Conservation (phyloP, 2,113 vertebrate species). For the Sterna hirundo region DNA sequence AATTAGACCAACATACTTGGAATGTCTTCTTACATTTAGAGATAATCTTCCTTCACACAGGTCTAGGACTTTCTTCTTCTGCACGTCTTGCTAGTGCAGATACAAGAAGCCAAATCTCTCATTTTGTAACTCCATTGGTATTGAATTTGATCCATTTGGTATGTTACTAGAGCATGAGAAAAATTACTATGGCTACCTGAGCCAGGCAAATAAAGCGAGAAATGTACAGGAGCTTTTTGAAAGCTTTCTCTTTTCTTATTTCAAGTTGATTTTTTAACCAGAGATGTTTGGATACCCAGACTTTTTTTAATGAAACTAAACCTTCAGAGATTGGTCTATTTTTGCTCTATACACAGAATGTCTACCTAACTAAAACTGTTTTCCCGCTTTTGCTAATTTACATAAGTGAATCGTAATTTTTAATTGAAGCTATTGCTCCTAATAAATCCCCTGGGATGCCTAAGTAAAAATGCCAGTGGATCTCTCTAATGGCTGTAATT, state of each 20-base stretch:
- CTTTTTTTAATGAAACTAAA: not conserved
- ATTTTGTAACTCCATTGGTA: not conserved
- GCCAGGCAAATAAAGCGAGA: not conserved
- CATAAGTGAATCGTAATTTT: not conserved
- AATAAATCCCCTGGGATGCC: not conserved
- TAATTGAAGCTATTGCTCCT: not conserved
- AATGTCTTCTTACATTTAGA: not conserved
- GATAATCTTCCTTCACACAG: not conserved
- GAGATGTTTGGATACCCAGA: not conserved
- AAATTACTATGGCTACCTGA: not conserved
- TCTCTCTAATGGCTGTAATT: constrained; percentile 16
- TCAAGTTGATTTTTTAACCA: not conserved
- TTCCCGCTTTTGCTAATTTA: not conserved
- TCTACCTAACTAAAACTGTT: not conserved
- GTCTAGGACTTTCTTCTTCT: not conserved
- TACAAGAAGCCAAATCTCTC: not conserved
- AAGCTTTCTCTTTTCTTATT: not conserved
- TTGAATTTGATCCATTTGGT: not conserved
- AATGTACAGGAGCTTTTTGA: not conserved
- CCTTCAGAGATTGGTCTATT: not conserved
- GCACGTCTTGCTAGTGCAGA: not conserved
- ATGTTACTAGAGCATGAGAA: not conserved
- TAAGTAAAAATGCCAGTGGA: not conserved
- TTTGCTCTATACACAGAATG: not conserved
- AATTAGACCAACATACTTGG: not conserved